Conservation (phyloP, 2,113 vertebrate species). For the Alaudala cheleensis region DNA sequence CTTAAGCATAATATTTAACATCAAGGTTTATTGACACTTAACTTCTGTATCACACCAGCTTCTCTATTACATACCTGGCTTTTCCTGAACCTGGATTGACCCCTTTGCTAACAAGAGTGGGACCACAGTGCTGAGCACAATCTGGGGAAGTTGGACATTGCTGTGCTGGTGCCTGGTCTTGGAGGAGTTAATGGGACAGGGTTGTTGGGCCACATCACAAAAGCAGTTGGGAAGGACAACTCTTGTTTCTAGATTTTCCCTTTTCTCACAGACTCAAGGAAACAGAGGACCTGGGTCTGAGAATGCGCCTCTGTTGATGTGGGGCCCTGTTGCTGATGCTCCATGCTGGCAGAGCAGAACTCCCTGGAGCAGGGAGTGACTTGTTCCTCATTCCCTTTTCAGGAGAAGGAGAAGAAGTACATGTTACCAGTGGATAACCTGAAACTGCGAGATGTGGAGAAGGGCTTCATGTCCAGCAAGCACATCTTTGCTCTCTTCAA, state of each 20-base stretch:
- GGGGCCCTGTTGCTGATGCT: neutral
- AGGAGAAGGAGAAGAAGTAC: constrained; percentile 98
- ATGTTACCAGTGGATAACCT: constrained; percentile 98
- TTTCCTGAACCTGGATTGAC: neutral
- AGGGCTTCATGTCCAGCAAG: constrained; percentile 99
- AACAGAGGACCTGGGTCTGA: neutral
- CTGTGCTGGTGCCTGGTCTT: neutral
- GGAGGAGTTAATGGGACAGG: neutral
- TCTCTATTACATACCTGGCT: neutral
- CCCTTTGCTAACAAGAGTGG: neutral
- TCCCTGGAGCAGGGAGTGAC: neutral
- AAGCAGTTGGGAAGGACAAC: neutral
- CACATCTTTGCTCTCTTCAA: constrained; percentile 98
- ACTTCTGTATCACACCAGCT: neutral
- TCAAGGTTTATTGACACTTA: neutral
- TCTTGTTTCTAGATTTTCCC: neutral
- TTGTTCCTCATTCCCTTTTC: constrained; percentile 38
- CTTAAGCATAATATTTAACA: neutral
- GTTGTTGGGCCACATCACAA: neutral
- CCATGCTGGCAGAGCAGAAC: neutral
- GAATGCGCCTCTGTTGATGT: neutral
- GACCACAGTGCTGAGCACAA: neutral
- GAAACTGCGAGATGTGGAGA: constrained; percentile 94
- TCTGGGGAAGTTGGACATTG: neutral
- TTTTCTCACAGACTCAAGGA: neutral